Conservation (phyloP, 2,888 invertebrate genomes). For the Synanthedon formicaeformis region DNA sequence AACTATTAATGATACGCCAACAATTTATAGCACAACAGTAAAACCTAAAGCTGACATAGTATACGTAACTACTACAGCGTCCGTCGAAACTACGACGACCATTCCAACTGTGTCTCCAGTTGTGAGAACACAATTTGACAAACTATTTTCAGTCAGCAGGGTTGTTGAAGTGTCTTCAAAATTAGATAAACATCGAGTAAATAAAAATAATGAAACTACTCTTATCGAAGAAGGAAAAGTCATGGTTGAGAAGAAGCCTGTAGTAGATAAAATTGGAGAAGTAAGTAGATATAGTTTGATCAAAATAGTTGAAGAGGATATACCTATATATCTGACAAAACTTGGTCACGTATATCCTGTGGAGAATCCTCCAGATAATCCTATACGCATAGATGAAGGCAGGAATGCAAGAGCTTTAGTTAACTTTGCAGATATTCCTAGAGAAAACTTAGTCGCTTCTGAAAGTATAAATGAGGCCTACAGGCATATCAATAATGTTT, state of each 20-base stretch:
- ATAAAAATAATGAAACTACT: slow-evolving; percentile 67
- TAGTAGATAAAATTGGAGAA: slow-evolving; percentile 76
- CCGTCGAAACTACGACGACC: slow-evolving; percentile 29
- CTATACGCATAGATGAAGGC: slow-evolving; percentile 61
- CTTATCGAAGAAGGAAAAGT: slow-evolving; percentile 64
- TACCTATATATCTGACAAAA: slow-evolving; percentile 62
- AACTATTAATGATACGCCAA: slow-evolving; percentile 3
- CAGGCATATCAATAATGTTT: slow-evolving; percentile 40
- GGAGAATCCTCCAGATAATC: slow-evolving; percentile 59
- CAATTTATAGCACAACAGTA: slow-evolving; percentile 3
- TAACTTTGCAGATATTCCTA: slow-evolving; percentile 44
- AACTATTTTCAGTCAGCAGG: slow-evolving; percentile 76
- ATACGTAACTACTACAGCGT: slow-evolving; percentile 10
- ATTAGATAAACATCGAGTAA: slow-evolving; percentile 69
- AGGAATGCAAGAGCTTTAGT: slow-evolving; percentile 58
- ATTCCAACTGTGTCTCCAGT: slow-evolving; percentile 34
- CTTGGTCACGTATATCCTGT: slow-evolving; percentile 60
- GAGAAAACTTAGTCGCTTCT: slow-evolving; percentile 59
- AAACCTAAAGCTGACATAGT: slow-evolving; percentile 4
- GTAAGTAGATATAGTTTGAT: slow-evolving; percentile 77
- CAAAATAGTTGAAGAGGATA: slow-evolving; percentile 74
- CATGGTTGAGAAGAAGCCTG: slow-evolving; percentile 71
- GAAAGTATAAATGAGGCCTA: slow-evolving; percentile 65
- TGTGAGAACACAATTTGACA: slow-evolving; percentile 66
- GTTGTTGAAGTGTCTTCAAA: slow-evolving; percentile 77